Percentiles rank a stretch among this genome's conserved stretches.
phyloP scores from a whole-genome alignment of 2,797 vertebrate species.

The Phataginus tricuspis region DNA sequence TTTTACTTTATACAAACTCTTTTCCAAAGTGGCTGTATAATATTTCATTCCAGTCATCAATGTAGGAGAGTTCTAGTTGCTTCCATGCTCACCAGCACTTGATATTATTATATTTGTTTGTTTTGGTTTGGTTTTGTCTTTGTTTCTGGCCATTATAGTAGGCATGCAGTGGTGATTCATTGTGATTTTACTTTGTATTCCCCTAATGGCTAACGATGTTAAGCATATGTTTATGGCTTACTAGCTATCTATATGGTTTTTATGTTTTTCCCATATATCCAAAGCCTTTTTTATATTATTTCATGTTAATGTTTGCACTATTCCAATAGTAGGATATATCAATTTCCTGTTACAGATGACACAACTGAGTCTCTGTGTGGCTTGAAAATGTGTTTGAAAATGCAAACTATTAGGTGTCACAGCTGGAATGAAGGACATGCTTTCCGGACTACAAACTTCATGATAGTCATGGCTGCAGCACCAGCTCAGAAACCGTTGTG shows the following conservation, averaged over 20 bases:
- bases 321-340: background rate
- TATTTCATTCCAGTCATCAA: background rate
- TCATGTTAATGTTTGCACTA: background rate
- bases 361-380: background rate
- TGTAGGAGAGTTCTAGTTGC: background rate
- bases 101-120: background rate
- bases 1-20: background rate
- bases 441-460: background rate
- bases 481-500: background rate
- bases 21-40: background rate
- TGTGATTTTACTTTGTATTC: constrained; percentile 7
- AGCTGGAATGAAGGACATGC: background rate
- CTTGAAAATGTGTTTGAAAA: background rate
- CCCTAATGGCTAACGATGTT: background rate
- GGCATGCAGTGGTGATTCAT: background rate
- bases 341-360: background rate
- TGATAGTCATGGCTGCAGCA: background rate
- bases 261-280: background rate
- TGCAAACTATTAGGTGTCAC: background rate
- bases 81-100: background rate
- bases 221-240: background rate
- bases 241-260: background rate
- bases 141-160: background rate
- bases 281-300: background rate
- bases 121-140: background rate